Evolutionary conservation across 2,113 vertebrate genomes (phyloP).

Genomic region (Pangasianodon gigas): DNA sequence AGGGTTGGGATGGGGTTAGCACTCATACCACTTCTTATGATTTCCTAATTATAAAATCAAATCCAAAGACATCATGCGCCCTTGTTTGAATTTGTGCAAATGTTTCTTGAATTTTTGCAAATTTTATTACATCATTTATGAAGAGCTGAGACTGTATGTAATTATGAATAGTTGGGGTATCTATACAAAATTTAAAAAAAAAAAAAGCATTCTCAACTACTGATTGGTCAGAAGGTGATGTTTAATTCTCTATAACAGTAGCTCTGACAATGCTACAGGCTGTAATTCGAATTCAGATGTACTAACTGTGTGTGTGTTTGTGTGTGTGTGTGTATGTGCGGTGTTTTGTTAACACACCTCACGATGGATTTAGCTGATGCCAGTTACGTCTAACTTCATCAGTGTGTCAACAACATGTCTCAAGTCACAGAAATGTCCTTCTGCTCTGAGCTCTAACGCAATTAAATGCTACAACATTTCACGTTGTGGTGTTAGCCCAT

Average conservation of each 20-base stretch:
- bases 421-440: neutral
- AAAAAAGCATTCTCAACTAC: neutral
- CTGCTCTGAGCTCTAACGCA: neutral
- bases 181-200: neutral
- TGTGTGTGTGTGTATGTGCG: constrained; percentile 17
- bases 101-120: neutral
- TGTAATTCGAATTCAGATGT: neutral
- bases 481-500: neutral
- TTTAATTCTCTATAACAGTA: neutral
- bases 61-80: neutral
- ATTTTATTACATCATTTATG: neutral
- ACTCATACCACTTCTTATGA: neutral
- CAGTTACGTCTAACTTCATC: constrained; percentile 56
- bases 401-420: constrained; percentile 41
- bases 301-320: neutral
- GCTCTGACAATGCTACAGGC: neutral
- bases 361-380: constrained; percentile 60
- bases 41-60: neutral
- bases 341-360: constrained; percentile 50
- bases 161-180: too few relatives aligned
- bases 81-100: neutral
- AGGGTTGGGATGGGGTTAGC: neutral
- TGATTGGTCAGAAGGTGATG: neutral
- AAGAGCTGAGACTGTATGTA: neutral
- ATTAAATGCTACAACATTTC: neutral